A percentile compares a stretch with the other conserved stretches of the same genome.
phyloP scores from a whole-genome alignment of 2,113 vertebrate species.

The Trogon surrucura region DNA sequence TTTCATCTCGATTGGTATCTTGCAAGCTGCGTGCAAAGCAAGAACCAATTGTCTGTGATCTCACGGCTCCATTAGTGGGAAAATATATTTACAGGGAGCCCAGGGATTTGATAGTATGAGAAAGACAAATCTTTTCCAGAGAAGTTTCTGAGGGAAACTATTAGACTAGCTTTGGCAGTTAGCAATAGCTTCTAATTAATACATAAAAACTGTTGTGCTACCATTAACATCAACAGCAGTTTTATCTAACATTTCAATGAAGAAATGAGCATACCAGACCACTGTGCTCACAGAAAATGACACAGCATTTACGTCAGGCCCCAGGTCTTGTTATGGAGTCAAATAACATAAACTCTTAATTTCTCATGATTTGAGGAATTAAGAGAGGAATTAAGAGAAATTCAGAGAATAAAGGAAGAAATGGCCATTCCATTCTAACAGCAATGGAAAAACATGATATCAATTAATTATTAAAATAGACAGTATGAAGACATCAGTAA shows the following conservation, averaged over 20 bases:
- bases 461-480: neutral
- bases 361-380: neutral
- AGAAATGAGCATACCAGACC: neutral
- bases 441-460: neutral
- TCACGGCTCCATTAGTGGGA: neutral
- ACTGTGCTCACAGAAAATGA: neutral
- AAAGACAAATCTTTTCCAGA: neutral
- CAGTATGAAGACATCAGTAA: neutral
- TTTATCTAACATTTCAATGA: neutral
- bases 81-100: neutral
- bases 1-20: neutral
- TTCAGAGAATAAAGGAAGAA: neutral
- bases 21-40: neutral
- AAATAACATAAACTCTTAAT: neutral
- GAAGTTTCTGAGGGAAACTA: neutral
- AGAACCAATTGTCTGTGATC: neutral
- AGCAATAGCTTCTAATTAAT: neutral
- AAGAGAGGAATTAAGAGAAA: neutral
- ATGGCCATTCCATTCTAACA: neutral
- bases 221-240: neutral
- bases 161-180: neutral
- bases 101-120: neutral
- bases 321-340: neutral
- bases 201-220: neutral
- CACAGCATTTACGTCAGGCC: neutral